Evolutionary conservation across 2,888 invertebrate species (phyloP).

Genomic region (Ethmia dodecea): DNA sequence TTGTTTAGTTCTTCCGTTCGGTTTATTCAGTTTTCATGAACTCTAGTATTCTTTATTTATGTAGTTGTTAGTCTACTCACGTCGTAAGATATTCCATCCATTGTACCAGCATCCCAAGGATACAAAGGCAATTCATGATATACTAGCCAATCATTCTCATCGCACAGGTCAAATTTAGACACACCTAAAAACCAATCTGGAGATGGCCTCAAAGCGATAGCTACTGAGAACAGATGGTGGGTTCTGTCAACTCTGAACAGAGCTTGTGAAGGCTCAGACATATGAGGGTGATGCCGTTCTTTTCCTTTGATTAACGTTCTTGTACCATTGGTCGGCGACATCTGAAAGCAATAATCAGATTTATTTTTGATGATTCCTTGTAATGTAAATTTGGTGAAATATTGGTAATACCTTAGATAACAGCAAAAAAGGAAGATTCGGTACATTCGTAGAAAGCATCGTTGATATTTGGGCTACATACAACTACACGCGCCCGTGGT

Average conservation of each 20-base stretch:
- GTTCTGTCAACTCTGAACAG: conserved; percentile 58
- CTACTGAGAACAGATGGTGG: conserved; percentile 60
- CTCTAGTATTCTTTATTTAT: no score
- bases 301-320: conserved; percentile 62
- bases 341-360: conserved; percentile 33
- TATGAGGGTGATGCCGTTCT: conserved; percentile 53
- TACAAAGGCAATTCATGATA: conserved; percentile 42
- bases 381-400: no score
- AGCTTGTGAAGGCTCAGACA: conserved; percentile 57
- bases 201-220: conserved; percentile 58
- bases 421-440: background rate
- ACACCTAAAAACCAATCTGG: conserved; percentile 70
- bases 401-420: background rate
- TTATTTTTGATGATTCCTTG: no score
- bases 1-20: no score
- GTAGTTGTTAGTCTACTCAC: no score
- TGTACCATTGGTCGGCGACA: conserved; percentile 40
- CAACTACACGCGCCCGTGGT: no score
- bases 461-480: no score
- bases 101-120: conserved; percentile 66
- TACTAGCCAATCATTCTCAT: conserved; percentile 45
- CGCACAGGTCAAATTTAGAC: conserved; percentile 56
- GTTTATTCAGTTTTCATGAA: no score
- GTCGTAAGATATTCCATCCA: conserved; percentile 63
- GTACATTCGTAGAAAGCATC: no score